Conservation (phyloP, 2,888 invertebrate species). For the Oscheius sp. region DNA sequence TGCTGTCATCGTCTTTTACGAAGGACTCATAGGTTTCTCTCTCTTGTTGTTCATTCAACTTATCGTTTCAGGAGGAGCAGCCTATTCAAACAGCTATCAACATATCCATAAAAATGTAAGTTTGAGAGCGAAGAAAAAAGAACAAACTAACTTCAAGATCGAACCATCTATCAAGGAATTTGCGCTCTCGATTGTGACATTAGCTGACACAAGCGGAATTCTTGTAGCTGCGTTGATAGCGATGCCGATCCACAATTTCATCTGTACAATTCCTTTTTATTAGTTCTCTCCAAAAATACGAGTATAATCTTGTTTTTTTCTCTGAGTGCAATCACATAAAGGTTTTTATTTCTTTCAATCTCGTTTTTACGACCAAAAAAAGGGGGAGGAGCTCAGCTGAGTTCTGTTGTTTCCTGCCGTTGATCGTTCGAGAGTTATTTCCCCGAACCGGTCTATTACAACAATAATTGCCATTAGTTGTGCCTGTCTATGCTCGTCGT, state of each 20-base stretch:
- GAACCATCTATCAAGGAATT: slow-evolving; percentile 21
- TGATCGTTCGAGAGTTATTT: too few species aligned
- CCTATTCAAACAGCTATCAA: slow-evolving; percentile 26
- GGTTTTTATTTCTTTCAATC: too few species aligned
- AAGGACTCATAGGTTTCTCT: slow-evolving; percentile 28
- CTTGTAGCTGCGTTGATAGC: slow-evolving; percentile 12
- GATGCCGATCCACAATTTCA: slow-evolving; percentile 23
- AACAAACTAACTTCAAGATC: not conserved
- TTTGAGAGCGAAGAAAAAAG: not conserved
- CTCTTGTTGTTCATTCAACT: too few species aligned
- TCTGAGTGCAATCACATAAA: too few species aligned
- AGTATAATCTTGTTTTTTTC: too few species aligned
- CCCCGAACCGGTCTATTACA: too few species aligned
- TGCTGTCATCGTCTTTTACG: slow-evolving; percentile 10
- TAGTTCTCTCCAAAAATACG: too few species aligned
- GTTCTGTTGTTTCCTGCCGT: too few species aligned
- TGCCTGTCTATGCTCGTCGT: too few species aligned
- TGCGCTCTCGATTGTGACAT: slow-evolving; percentile 10
- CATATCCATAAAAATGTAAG: slow-evolving; percentile 28
- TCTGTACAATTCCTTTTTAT: not conserved
- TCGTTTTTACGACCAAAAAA: too few species aligned
- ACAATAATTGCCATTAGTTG: too few species aligned
- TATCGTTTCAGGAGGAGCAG: slow-evolving; percentile 23
- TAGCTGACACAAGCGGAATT: slow-evolving; percentile 27
- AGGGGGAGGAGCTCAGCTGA: too few species aligned